These are phyloP conservation scores for Tanaodytes sp. DNA, from an alignment of 2,888 invertebrate genomes.

Conservation along the genomic window DNA sequence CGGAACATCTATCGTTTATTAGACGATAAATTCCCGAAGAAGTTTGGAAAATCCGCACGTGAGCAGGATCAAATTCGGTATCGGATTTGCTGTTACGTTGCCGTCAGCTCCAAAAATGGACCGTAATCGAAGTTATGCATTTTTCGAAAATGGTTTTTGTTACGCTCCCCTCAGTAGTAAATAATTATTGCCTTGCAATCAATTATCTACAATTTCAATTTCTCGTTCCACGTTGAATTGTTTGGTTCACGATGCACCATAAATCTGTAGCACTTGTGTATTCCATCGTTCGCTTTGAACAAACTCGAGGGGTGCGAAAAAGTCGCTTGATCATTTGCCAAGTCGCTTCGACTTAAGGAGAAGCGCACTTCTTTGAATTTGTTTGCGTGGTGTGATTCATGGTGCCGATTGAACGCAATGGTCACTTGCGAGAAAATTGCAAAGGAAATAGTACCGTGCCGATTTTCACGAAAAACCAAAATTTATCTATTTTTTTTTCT, in stretches of 20 bases:
- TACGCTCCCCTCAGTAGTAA: too few relatives aligned
- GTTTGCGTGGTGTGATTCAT: constrained; percentile 34
- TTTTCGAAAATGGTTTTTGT: too few relatives aligned
- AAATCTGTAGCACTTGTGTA: too few relatives aligned
- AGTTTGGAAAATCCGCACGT: background rate
- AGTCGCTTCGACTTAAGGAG: constrained; percentile 23
- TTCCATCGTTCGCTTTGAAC: constrained; percentile 27
- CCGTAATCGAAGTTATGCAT: too few relatives aligned
- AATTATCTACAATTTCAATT: too few relatives aligned
- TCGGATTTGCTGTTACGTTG: constrained; percentile 1
- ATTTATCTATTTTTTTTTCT: too few relatives aligned
- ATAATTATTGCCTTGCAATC: too few relatives aligned
- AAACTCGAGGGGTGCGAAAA: constrained; percentile 18
- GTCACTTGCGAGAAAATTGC: constrained; percentile 12
- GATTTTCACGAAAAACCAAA: too few relatives aligned
- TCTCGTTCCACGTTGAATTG: too few relatives aligned
- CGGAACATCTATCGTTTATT: constrained; percentile 16
- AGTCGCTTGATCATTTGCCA: constrained; percentile 40
- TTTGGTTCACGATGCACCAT: too few relatives aligned
- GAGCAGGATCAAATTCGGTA: constrained; percentile 1
- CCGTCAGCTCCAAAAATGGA: constrained; percentile 11
- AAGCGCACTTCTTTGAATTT: constrained; percentile 31
- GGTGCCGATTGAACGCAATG: constrained; percentile 26
- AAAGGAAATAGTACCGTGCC: too few relatives aligned
- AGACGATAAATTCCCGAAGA: constrained; percentile 30